Percentiles rank a stretch among this genome's conserved stretches.
Conservation (phyloP, 2,113 vertebrate genomes). For the Cavia porcellus region DNA sequence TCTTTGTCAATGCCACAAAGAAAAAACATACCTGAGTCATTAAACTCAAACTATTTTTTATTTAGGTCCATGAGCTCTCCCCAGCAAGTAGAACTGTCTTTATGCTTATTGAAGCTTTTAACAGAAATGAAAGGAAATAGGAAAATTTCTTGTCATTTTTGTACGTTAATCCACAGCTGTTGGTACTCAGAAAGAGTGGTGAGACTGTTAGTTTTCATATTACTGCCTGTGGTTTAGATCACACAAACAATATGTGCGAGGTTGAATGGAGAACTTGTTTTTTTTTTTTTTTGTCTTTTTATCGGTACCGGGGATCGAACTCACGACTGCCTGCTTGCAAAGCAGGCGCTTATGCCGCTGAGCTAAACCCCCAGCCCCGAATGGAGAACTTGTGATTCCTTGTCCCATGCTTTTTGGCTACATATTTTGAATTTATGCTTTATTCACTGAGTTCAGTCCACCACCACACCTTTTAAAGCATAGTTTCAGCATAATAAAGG, state of each 20-base stretch:
- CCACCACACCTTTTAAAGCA: background rate
- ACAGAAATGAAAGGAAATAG: background rate
- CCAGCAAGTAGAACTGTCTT: slow-evolving; percentile 27
- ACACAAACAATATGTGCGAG: background rate
- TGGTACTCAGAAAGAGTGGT: background rate
- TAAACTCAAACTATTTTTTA: slow-evolving; percentile 54
- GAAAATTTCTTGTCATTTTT: slow-evolving; percentile 12
- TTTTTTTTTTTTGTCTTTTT: no score
- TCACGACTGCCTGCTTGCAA: no score
- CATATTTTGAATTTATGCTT: slow-evolving; percentile 32
- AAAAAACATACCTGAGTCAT: slow-evolving; percentile 46
- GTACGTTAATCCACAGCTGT: background rate
- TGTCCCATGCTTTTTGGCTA: slow-evolving; percentile 18
- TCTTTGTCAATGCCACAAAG: slow-evolving; percentile 57
- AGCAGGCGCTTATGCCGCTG: no score
- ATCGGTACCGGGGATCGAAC: no score
- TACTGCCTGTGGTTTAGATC: background rate
- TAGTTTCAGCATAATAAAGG: background rate
- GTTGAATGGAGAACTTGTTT: background rate
- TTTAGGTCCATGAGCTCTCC: background rate
- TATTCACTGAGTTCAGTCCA: background rate
- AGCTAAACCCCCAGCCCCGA: no score
- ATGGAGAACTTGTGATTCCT: background rate
- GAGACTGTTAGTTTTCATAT: slow-evolving; percentile 36
- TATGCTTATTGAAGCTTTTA: slow-evolving; percentile 1